phyloP scores from a whole-genome alignment of 2,113 vertebrate genomes.

The Sprattus sprattus region DNA sequence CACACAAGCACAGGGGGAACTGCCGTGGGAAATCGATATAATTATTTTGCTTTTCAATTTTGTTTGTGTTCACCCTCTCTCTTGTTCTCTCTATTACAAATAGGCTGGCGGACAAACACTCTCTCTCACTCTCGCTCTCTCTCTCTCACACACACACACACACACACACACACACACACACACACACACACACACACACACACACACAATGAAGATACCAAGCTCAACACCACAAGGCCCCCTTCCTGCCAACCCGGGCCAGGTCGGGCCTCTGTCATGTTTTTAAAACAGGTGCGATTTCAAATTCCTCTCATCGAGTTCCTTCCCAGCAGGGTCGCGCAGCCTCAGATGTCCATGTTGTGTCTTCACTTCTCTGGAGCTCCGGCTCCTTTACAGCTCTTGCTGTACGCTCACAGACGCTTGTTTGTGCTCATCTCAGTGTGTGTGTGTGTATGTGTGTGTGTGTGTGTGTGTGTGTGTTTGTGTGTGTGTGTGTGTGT shows the following conservation, averaged over 20 bases:
- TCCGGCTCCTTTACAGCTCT: not conserved
- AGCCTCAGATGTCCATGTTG: constrained; percentile 11
- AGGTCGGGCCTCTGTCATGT: too few species aligned
- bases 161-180: not conserved
- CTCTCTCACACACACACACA: not conserved
- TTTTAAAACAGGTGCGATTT: not conserved
- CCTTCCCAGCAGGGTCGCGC: not conserved
- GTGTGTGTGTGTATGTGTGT: too few species aligned
- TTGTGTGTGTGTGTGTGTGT: too few species aligned
- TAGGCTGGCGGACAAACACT: not conserved
- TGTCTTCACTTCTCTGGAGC: not conserved
- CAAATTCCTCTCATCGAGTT: not conserved
- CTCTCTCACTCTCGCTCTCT: too few species aligned
- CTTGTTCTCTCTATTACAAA: not conserved
- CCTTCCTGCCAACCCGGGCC: not conserved
- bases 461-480: too few species aligned
- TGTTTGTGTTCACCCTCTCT: not conserved
- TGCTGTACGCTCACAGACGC: not conserved
- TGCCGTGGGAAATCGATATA: not conserved
- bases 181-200: not conserved
- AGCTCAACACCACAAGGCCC: not conserved
- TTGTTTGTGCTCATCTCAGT: constrained; percentile 9
- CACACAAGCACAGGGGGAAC: not conserved
- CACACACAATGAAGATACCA: not conserved
- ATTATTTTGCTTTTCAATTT: constrained; percentile 2